Base-by-base conservation (phyloP, 2,888 invertebrate species). In the Smittia sp. region DNA sequence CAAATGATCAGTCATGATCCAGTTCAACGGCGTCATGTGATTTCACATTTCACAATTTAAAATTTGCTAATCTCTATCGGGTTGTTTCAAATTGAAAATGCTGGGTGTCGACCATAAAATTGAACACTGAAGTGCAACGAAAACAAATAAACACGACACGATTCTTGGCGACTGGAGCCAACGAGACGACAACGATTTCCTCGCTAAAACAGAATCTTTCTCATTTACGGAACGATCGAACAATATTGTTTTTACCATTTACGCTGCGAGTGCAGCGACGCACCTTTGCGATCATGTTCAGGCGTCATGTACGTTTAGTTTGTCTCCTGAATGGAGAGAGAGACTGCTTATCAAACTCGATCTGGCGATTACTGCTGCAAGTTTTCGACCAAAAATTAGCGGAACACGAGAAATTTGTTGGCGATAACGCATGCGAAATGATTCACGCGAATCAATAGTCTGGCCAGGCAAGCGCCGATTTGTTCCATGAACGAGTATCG, bases 401-500 rank as follows among this genome's bases (percentile, higher is more conserved):
- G 22, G 13, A 58, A 58, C 58, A 58, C n/a, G n/a, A 58, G n/a
- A 58, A 58, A 46, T 15, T 58, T n/a, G 58, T 22, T 58, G 7
- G 22, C 18, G 58, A 58, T 58, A 22, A n/a, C 58, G n/a, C 58
- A 58, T 58, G n/a, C n/a, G n/a, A n/a, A n/a, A n/a, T n/a, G 58
- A 18, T 58, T 58, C 58, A 58, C 22, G 58, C 22, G 58, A 20
- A 58, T 58, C 22, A 22, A 58, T 58, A 18, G 58, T 58, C 58
- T 58, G 58, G 58, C 58, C 22, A 18, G 3, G 58, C 58, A 46
- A 58, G 22, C 58, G 3, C 3, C 25, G 20, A 63, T 63, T 63
- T 63, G 63, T 27, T 63, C 46, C 67, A 67, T 67, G 20, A 52
- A n/a, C 69, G 41, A 69, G 69, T 69, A 69, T 69, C 24, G 69